These are phyloP conservation scores for Listronotus bonariensis DNA, from an alignment of 1,140 invertebrate species.

Conservation along the genomic window DNA sequence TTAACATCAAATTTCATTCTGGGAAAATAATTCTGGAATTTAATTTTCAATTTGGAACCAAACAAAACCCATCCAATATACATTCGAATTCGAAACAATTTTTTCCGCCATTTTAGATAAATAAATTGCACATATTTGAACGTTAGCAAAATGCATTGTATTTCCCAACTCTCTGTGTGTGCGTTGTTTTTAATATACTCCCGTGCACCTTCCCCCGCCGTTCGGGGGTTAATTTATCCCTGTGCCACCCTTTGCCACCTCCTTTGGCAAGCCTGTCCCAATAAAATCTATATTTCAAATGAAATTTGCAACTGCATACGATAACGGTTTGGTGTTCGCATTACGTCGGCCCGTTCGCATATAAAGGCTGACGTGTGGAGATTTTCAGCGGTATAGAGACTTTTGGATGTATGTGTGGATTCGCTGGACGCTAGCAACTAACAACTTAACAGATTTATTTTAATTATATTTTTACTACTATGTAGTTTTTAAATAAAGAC, in stretches of 20 bases:
- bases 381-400: not conserved
- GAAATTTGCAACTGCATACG: conserved; percentile 19
- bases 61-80: too few species aligned
- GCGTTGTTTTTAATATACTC: conserved; percentile 6
- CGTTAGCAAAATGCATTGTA: conserved; percentile 5
- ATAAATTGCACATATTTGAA: not conserved
- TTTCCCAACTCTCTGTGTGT: conserved; percentile 2
- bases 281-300: conserved; percentile 40
- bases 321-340: not conserved
- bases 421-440: not conserved
- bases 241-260: not conserved
- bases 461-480: too few species aligned
- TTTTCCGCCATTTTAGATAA: too few species aligned
- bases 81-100: too few species aligned
- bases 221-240: conserved; percentile 16
- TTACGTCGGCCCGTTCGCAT: not conserved
- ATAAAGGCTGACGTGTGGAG: not conserved
- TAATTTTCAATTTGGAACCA: too few species aligned
- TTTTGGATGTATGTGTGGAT: not conserved
- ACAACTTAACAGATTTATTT: too few species aligned
- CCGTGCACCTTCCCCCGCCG: not conserved
- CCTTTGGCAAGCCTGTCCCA: conserved; percentile 13
- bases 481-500: too few species aligned
- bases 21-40: too few species aligned
- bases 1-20: too few species aligned